Base-by-base conservation (phyloP, 2,113 vertebrate genomes). In the Hippolais icterina region DNA sequence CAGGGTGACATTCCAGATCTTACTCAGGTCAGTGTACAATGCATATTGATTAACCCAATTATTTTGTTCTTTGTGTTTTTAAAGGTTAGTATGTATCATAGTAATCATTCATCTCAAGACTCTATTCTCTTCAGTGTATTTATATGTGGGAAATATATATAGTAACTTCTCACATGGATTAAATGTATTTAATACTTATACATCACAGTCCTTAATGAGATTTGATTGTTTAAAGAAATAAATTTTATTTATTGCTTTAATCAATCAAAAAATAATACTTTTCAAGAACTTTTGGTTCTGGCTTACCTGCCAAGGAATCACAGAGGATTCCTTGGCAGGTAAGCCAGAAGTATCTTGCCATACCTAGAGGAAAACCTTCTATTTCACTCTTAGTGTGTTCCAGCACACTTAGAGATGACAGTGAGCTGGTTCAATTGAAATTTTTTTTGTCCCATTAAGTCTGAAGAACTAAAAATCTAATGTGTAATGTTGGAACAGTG, bases 1-100 rank as follows among this genome's bases (percentile, higher is more conserved):
- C 98, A 98, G 98, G 98, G 98, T 96, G 98, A 98, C 97, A 99
- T 99, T 98, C 99, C 99, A 94, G 98, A 99, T 98, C 98, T 99
- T 97, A 98, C 98, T 98, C 98, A 99, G 99, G 99, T 99, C 98
- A 99, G 99, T 99, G 97, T 97, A 96, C 96, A 93, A 97, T 95
- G 98, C 96, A 96, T 98, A 96, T 97, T 97, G 96, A 98, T 98
- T 98, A 97, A 93, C 17, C 24, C 6, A 84, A 4, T 81, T 89
- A 28, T 83, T 96, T 82, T 90, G 21, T 87, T 76, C 69, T 87
- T 91, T 96, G 31, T 41, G 5, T 76, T 82, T 91, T 57, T 84
- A 65, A 37, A 76, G 46, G 37, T 79, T 85, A 37, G 5, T 66
- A 64, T 95, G 37, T 75, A 75, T 64, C 54, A 49, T 57, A 83